Evolutionary conservation across 2,888 invertebrate species (phyloP), one percentile per base, ranked within the genome.

Genomic region (Spisula solida): DNA sequence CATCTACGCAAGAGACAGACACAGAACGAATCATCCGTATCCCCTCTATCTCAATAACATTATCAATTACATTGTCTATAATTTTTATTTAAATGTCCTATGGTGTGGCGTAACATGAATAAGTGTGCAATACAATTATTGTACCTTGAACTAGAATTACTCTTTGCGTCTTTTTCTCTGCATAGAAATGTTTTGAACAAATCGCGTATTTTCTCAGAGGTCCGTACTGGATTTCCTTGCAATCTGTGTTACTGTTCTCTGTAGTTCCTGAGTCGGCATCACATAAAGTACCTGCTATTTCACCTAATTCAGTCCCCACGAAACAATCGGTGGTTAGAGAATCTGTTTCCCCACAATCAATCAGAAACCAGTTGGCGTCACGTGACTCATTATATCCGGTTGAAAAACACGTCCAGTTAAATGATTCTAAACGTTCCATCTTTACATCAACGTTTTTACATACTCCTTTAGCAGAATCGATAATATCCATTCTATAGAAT

Each of bases 361-460:
- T 82, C 20, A 88, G 85, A 29, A 87, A 55, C 90, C 90, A 90
- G 81, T 90, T 85, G 31, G 79, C 80, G n/a, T 85, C 87, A 75
- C 80, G 79, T 82, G 87, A 88, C 80, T 60, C 48, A 8, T 55
- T 25, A 83, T 80, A 82, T 79, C 79, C 86, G 56, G 88, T 83
- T 66, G 85, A 60, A 81, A 85, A 87, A 25, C 90, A 90, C 14
- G 90, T 85, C 90, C 90, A 90, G 25, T 82, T 85, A 48, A 48
- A 82, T 29, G 79, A 31, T 10, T 48, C 14, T 5, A 85, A 85
- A n/a, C 29, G 47, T 41, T 86, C 55, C 18, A 41, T 18, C 31
- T 47, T 47, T 10, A 86, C n/a, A 18, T 86, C 56, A 14, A 25
- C n/a, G n/a, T 29, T 16, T 25, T 86, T 81, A 81, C 86, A 86